Base-by-base conservation (phyloP, 1,140 invertebrate species). In the Aphelinus certus region DNA sequence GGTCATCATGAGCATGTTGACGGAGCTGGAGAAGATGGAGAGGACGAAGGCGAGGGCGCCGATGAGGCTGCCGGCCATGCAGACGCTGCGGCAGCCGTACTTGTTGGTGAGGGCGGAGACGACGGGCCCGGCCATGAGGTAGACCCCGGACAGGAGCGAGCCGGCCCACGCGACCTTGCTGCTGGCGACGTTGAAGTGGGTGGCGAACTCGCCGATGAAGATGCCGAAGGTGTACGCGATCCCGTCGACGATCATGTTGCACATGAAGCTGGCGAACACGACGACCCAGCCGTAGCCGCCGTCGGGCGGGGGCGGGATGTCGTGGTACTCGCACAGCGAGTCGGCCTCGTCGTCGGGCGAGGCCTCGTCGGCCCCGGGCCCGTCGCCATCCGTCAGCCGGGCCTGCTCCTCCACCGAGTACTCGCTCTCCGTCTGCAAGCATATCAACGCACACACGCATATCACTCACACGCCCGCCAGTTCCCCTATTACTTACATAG, bases 211-310 rank as follows among this genome's bases (percentile, higher is more conserved):
- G 10, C 91, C 88, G 3, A 97, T 90, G 88, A 97, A 97, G 80
- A 97, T 93, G 7, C 96, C 96, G 83, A 97, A 98, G 3, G 95
- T 96, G 87, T 97, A 97, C 3, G 95, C 95, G 55, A 97, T 96
- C 76, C 98, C 98, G 85, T 99, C 98, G n/a, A 98, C 96, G 77
- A 99, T 95, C 88, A 99, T 93, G 91, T 99, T 99, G 86, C 97
- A 98, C 91, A 98, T 93, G 87, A 99, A 99, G 6, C 95, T 97
- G 61, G 96, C 96, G 80, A 97, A 93, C 48, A 98, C 97, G 76
- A 99, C 85, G 61, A 96, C 93, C 96, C 96, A 98, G 48, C 96
- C 96, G 87, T 95, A 97, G 45, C 94, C 95, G 56, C 94, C 94
- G 82, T 95, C 94, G 6, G 95, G 94, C 9, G 94, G 94, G 64